These are phyloP conservation scores for Chaunax sp. DNA, from an alignment of 2,797 vertebrate genomes.

Conservation along the genomic window DNA sequence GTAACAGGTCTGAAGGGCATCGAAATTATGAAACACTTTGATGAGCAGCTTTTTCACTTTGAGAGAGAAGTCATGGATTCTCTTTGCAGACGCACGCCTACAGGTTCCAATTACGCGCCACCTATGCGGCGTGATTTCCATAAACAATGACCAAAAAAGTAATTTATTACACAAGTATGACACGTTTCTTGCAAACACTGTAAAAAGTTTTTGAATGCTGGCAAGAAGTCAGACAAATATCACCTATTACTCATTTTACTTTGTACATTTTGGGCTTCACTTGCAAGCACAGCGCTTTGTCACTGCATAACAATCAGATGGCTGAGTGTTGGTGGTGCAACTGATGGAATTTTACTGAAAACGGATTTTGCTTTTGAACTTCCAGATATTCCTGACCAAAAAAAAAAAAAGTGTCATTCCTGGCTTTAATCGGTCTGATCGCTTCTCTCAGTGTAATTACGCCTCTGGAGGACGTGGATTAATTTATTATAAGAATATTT, in stretches of 20 bases:
- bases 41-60: constrained; percentile 30
- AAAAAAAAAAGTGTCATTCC: constrained; percentile 59
- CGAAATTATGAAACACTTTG: constrained; percentile 49
- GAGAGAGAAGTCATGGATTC: constrained; percentile 51
- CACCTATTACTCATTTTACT: constrained; percentile 88
- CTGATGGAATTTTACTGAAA: constrained; percentile 89
- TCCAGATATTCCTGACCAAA: constrained; percentile 69
- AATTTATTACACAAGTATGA: constrained; percentile 74
- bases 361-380: constrained; percentile 83
- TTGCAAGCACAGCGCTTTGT: constrained; percentile 84
- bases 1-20: constrained; percentile 35
- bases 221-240: constrained; percentile 81
- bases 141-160: constrained; percentile 63
- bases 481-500: constrained; percentile 58
- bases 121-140: constrained; percentile 68
- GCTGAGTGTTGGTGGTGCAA: constrained; percentile 84
- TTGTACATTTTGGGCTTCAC: constrained; percentile 86
- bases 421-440: constrained; percentile 42
- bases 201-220: constrained; percentile 76
- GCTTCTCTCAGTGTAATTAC: constrained; percentile 20
- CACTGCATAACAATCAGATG: constrained; percentile 87
- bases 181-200: constrained; percentile 71
- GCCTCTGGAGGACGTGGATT: constrained; percentile 72
- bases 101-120: constrained; percentile 60
- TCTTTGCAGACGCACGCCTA: constrained; percentile 53